phyloP scores from a whole-genome alignment of 1,140 invertebrate species.

The Hestina assimilis region DNA sequence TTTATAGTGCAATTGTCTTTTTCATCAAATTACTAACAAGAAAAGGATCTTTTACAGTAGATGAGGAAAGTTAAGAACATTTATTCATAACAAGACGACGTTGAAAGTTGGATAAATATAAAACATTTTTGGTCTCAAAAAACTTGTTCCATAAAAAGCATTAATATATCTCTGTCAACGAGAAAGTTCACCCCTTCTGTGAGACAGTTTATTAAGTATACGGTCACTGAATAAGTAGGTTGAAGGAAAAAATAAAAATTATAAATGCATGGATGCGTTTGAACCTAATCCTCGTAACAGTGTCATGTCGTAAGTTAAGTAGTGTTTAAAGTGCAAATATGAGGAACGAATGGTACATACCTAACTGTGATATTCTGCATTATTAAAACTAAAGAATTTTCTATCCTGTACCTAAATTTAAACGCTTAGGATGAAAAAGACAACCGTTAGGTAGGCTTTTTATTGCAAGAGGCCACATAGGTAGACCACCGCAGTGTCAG shows the following conservation, averaged over 20 bases:
- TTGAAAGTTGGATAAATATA: slow-evolving; percentile 18
- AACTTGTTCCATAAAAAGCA: slow-evolving; percentile 22
- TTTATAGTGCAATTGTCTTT: not conserved
- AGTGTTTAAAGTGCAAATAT: not conserved
- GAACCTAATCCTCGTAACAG: too few species aligned
- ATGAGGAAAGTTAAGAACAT: slow-evolving; percentile 1
- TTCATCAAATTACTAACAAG: not conserved
- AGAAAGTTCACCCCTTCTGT: slow-evolving; percentile 16
- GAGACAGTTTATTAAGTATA: slow-evolving; percentile 12
- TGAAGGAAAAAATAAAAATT: not conserved
- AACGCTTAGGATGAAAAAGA: too few species aligned
- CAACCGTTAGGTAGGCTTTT: too few species aligned
- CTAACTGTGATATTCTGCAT: too few species aligned
- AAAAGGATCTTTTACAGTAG: not conserved
- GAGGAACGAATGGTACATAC: too few species aligned
- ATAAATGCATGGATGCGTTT: not conserved
- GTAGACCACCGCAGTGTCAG: too few species aligned
- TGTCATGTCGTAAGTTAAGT: not conserved
- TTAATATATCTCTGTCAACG: slow-evolving; percentile 24
- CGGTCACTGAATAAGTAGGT: slow-evolving; percentile 14
- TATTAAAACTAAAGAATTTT: too few species aligned
- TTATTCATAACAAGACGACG: not conserved
- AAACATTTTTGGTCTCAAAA: slow-evolving; percentile 15
- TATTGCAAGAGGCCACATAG: too few species aligned
- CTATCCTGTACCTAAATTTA: too few species aligned